A percentile compares a stretch with the other conserved stretches of the same genome.
phyloP scores from a whole-genome alignment of 2,113 vertebrate species.

The Hippopotamus amphibius region DNA sequence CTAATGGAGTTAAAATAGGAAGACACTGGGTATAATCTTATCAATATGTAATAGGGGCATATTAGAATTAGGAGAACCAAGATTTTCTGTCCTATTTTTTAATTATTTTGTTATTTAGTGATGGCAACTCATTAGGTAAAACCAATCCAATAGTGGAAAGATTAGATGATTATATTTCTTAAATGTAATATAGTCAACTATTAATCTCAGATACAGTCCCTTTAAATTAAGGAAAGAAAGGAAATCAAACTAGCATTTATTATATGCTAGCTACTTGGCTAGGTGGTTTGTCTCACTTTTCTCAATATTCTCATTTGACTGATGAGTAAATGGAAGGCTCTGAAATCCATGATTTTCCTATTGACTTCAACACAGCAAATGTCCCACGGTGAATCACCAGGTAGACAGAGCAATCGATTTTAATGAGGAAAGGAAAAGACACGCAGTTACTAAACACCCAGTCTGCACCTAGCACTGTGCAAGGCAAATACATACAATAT shows the following conservation, averaged over 20 bases:
- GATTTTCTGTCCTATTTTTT: not conserved
- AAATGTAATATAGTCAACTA: not conserved
- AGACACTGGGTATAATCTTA: not conserved
- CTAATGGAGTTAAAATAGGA: not conserved
- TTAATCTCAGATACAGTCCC: not conserved
- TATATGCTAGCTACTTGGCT: not conserved
- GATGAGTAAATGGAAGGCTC: not conserved
- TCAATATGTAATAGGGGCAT: not conserved
- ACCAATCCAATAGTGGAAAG: not conserved
- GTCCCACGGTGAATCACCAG: not conserved
- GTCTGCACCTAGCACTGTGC: too few species aligned
- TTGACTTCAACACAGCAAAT: not conserved
- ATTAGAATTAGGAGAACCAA: not conserved
- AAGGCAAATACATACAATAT: not conserved
- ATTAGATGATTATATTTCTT: not conserved
- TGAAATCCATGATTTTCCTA: not conserved
- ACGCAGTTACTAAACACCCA: not conserved
- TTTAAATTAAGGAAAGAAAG: slow-evolving; percentile 11
- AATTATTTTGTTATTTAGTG: slow-evolving; percentile 22
- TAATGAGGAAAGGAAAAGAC: not conserved
- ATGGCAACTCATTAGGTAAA: not conserved
- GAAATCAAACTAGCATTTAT: not conserved
- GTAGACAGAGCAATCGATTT: not conserved
- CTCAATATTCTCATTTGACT: not conserved
- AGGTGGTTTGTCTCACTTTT: not conserved